phyloP scores from a whole-genome alignment of 1,140 invertebrate genomes.

The Tyrophagus putrescentiae region DNA sequence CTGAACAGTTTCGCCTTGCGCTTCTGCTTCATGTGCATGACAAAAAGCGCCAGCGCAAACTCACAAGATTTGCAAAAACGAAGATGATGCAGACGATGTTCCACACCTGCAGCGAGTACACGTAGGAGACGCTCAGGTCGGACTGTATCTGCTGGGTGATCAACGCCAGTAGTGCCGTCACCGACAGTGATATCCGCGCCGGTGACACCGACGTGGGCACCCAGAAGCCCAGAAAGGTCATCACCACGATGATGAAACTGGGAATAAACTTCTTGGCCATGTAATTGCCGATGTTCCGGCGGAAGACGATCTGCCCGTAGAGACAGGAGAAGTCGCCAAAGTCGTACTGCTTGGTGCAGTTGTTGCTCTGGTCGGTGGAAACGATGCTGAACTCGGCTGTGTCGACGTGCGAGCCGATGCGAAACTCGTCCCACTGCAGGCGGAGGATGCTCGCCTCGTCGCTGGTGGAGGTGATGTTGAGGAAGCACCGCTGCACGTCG shows the following conservation, averaged over 20 bases:
- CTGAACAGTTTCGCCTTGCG: too few relatives aligned
- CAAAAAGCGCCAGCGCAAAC: constrained; percentile 18
- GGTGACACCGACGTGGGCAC: constrained; percentile 16
- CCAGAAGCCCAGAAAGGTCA: constrained; percentile 18
- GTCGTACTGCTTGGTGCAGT: neutral
- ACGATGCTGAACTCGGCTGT: neutral
- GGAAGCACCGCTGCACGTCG: constrained; percentile 16
- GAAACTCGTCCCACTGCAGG: constrained; percentile 8
- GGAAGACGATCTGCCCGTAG: neutral
- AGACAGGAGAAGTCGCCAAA: constrained; percentile 11
- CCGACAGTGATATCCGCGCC: constrained; percentile 30
- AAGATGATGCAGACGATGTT: constrained; percentile 53
- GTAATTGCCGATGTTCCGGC: neutral
- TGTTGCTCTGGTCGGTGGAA: neutral
- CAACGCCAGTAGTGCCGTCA: constrained; percentile 57
- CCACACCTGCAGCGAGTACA: constrained; percentile 76
- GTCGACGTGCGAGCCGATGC: neutral
- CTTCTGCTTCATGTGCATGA: neutral
- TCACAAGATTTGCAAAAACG: constrained; percentile 25
- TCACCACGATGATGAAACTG: constrained; percentile 17
- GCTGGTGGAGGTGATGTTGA: constrained; percentile 12
- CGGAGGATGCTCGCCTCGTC: neutral
- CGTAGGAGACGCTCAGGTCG: constrained; percentile 71
- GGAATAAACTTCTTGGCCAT: constrained; percentile 8
- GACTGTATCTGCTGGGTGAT: constrained; percentile 50